A percentile compares a stretch with the other conserved stretches of the same genome.
Conservation (phyloP, 2,797 vertebrate species). For the Mionectes olivaceus region DNA sequence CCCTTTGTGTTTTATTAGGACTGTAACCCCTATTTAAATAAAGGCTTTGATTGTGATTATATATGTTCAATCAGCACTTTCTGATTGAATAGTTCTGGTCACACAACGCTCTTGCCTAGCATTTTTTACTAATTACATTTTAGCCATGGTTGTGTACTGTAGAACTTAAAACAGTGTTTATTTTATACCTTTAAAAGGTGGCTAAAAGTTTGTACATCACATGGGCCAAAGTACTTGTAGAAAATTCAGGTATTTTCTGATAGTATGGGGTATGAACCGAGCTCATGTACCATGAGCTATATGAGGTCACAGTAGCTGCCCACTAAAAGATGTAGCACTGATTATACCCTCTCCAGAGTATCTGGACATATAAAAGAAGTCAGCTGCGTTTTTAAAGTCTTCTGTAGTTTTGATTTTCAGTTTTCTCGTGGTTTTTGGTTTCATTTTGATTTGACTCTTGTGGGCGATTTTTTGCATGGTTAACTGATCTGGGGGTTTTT, state of each 20-base stretch:
- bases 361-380: neutral
- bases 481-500: neutral
- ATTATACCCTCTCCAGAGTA: neutral
- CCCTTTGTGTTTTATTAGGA: conserved; percentile 98
- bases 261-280: neutral
- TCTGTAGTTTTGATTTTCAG: neutral
- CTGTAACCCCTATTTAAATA: conserved; percentile 96
- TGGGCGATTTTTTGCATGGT: neutral
- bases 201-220: conserved; percentile 19
- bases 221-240: neutral
- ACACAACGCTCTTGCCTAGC: conserved; percentile 71
- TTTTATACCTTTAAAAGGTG: conserved; percentile 66
- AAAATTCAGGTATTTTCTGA: neutral
- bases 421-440: neutral
- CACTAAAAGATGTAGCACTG: neutral
- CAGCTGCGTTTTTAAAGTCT: neutral
- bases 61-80: conserved; percentile 85
- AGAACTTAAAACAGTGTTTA: conserved; percentile 59
- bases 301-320: neutral
- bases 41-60: conserved; percentile 84
- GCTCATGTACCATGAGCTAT: neutral
- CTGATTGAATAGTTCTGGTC: conserved; percentile 82
- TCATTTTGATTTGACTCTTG: neutral
- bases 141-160: conserved; percentile 62
- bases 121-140: conserved; percentile 85